phyloP scores from a whole-genome alignment of 2,113 vertebrate species.

The Sander vitreus region DNA sequence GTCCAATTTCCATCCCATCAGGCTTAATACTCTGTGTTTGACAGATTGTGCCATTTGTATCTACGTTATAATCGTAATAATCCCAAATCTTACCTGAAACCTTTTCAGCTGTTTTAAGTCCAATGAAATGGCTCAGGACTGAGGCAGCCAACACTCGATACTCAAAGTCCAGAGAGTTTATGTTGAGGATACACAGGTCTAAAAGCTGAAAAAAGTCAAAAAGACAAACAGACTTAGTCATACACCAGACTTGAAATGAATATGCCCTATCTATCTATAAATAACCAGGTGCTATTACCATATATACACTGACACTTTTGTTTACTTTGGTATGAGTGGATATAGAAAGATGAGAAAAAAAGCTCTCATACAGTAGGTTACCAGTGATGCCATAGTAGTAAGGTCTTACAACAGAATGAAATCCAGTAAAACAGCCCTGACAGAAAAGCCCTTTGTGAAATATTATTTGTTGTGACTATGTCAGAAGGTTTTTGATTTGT shows the following conservation, averaged over 20 bases:
- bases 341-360: background rate
- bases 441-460: too few species aligned
- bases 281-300: too few species aligned
- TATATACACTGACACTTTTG: too few species aligned
- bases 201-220: conserved; percentile 85
- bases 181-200: conserved; percentile 90
- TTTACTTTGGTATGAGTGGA: background rate
- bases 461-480: background rate
- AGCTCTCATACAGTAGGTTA: background rate
- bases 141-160: conserved; percentile 90
- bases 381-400: too few species aligned
- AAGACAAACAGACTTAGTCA: background rate
- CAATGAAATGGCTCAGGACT: conserved; percentile 88
- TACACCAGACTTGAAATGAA: background rate
- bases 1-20: too few species aligned
- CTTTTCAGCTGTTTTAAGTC: conserved; percentile 85
- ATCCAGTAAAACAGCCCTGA: background rate
- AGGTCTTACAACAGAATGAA: background rate
- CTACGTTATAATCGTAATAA: background rate
- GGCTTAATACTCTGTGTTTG: background rate
- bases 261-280: too few species aligned
- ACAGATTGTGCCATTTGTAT: background rate
- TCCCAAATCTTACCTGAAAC: conserved; percentile 84
- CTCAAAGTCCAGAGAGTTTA: conserved; percentile 90
- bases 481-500: background rate